Evolutionary conservation across 2,113 vertebrate genomes (phyloP), one percentile per base, ranked within the genome.

Genomic region (Chinchilla lanigera): DNA sequence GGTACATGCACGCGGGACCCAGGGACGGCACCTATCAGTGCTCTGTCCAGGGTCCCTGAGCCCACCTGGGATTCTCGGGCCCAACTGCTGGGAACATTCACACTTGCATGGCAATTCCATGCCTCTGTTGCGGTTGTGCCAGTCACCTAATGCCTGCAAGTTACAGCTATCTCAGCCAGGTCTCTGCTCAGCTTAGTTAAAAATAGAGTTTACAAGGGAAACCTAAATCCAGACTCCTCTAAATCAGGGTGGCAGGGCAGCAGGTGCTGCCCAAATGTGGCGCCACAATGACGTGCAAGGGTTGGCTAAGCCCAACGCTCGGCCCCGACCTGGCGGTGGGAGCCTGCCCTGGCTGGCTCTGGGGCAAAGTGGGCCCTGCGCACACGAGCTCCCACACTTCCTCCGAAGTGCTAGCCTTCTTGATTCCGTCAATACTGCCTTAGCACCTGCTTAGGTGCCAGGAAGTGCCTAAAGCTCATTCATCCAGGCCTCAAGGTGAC

Each of bases 191-290:
- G 90, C 52, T 60, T 56, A 73, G 90, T 82, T 92, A 96, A 96
- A 97, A 95, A 97, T 86, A 97, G 84, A 83, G 35, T 96, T 96
- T 85, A 90, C 35, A 93, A 94, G 44, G 88, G 94, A 97, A 96
- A 96, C 44, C 63, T 89, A 86, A 92, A 92, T 73, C 94, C 93
- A 89, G 93, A 9, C 41, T 84, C 78, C 47, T 97, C 47, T 94
- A 75, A 91, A 89, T 71, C 73, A 84, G 92, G 65, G 78, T 0
- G 7, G 75, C 16, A 0, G 75, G 78, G 89, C 35, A 75, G 95
- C 84, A 93, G 95, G 96, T 95, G 94, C 75, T 65, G 47, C 67
- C 80, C 78, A 35, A 73, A n/a, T 19, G 83, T 81, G 95, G 93
- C 11, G 12, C 86, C 78, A 7, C 0, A 30, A 50, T 91, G 93